Evolutionary conservation across 2,797 vertebrate genomes (phyloP).

Genomic region (Rhincodon typus): DNA sequence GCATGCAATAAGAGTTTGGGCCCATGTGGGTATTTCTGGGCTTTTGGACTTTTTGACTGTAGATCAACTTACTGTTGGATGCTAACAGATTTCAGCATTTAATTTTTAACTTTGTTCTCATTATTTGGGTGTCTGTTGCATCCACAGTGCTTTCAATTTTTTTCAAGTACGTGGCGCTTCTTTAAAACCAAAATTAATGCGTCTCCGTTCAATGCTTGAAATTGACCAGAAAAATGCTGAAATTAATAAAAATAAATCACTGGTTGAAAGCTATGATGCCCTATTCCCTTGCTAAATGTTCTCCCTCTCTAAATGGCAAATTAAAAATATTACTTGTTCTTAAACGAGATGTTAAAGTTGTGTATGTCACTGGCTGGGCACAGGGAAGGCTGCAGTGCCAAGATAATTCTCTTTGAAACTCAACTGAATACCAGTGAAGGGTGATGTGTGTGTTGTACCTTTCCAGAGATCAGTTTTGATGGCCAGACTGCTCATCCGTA

Average conservation of each 20-base stretch:
- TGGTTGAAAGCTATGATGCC: not conserved
- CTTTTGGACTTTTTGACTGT: not conserved
- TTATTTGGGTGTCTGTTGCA: too few species aligned
- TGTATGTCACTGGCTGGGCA: not conserved
- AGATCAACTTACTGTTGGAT: too few species aligned
- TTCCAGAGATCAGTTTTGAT: not conserved
- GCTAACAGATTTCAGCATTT: not conserved
- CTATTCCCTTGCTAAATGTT: not conserved
- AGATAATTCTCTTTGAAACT: not conserved
- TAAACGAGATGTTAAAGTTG: not conserved
- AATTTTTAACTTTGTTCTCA: too few species aligned
- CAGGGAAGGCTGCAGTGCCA: not conserved
- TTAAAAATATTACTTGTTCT: not conserved
- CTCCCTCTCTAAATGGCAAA: not conserved
- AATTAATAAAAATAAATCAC: not conserved
- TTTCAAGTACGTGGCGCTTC: not conserved
- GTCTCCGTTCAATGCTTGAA: not conserved
- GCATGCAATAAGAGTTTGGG: not conserved
- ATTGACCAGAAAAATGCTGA: not conserved
- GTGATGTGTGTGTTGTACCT: not conserved
- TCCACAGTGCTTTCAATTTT: too few species aligned
- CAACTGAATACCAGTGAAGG: not conserved
- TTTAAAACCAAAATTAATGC: not conserved
- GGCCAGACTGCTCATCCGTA: not conserved
- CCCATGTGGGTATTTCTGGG: not conserved